A percentile compares a stretch with the other conserved stretches of the same genome.
Conservation (phyloP, 2,888 invertebrate genomes). For the Cephus rjabovi region DNA sequence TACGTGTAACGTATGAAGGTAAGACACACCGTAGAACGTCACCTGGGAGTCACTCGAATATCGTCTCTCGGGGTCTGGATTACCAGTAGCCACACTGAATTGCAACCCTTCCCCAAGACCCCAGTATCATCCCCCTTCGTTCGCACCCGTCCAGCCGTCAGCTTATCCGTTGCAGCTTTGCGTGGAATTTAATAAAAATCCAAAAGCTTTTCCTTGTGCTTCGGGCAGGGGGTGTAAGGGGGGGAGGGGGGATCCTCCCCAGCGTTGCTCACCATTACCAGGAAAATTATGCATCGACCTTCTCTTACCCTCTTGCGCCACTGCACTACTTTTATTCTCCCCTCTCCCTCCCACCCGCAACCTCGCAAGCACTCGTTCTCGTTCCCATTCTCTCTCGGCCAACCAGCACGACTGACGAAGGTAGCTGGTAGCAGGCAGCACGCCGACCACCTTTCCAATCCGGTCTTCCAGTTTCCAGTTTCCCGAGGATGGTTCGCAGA, state of each 20-base stretch:
- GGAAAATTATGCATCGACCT: constrained; percentile 27
- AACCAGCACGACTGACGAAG: neutral
- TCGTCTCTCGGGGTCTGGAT: neutral
- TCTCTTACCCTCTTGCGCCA: neutral
- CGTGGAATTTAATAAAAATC: constrained; percentile 39
- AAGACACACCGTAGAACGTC: neutral
- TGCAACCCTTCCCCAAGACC: neutral
- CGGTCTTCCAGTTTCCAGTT: neutral
- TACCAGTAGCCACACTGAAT: neutral
- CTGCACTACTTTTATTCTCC: constrained; percentile 1
- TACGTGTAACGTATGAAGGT: neutral
- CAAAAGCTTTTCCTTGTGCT: constrained; percentile 18
- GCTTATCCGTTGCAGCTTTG: neutral
- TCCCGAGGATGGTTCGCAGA: neutral
- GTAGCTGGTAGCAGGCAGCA: neutral
- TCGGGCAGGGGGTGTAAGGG: constrained; percentile 16
- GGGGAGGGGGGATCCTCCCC: constrained; percentile 4
- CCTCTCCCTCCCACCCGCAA: neutral
- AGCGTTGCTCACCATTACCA: constrained; percentile 14
- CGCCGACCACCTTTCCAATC: neutral
- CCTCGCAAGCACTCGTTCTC: neutral
- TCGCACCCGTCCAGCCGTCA: neutral
- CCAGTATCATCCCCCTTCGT: neutral
- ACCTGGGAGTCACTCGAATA: neutral
- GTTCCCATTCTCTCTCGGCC: constrained; percentile 2